phyloP scores from a whole-genome alignment of 1,140 invertebrate genomes.

The Drosophila erecta region DNA sequence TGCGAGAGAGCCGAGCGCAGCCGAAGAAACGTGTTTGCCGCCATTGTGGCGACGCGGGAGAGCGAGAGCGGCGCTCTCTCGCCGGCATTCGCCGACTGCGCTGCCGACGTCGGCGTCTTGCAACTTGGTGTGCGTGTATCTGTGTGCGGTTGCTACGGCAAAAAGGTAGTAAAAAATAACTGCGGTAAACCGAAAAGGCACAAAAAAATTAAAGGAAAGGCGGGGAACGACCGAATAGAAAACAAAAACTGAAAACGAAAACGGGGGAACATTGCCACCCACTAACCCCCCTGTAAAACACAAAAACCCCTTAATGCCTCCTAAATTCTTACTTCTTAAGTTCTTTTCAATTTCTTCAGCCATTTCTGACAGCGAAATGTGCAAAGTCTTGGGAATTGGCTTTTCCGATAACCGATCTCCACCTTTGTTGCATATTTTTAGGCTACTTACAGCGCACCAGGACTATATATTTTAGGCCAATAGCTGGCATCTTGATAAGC shows the following conservation, averaged over 20 bases:
- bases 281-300: constrained; percentile 29
- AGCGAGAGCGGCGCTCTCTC: constrained; percentile 18
- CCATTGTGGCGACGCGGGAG: constrained; percentile 58
- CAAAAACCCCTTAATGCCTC: not conserved
- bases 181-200: constrained; percentile 82
- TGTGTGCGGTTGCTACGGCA: constrained; percentile 67
- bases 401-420: constrained; percentile 21
- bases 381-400: constrained; percentile 40
- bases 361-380: constrained; percentile 49
- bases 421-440: constrained; percentile 41
- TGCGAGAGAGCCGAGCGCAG: constrained; percentile 69
- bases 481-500: constrained; percentile 26
- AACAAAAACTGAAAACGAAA: constrained; percentile 69
- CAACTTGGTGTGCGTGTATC: constrained; percentile 32
- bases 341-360: constrained; percentile 36
- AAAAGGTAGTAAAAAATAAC: constrained; percentile 83
- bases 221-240: constrained; percentile 60
- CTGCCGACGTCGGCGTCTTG: constrained; percentile 30
- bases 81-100: constrained; percentile 37
- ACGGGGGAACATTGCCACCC: constrained; percentile 41
- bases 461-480: not conserved
- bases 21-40: constrained; percentile 76
- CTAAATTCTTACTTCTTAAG: constrained; percentile 15
- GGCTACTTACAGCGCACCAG: constrained; percentile 56
- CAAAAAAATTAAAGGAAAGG: constrained; percentile 67